phyloP scores from a whole-genome alignment of 64 coral and sea anemone genomes.

The Anthopleura sola region DNA sequence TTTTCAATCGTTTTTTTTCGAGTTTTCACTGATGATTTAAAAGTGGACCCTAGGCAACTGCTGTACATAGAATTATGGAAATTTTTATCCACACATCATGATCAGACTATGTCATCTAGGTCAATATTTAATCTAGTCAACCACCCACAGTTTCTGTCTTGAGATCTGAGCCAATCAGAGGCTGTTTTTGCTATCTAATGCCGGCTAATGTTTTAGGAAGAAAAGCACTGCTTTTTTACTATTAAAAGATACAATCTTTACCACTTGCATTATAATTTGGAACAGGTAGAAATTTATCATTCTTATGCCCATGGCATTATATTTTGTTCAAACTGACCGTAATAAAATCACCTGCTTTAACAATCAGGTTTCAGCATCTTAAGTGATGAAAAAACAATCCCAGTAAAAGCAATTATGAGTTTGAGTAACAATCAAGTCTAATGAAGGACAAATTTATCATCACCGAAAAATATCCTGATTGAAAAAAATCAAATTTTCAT shows the following conservation, averaged over 20 bases:
- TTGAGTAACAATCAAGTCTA: too few species aligned
- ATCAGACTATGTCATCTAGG: background rate
- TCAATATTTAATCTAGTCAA: slow-evolving; percentile 11
- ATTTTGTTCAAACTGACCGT: too few species aligned
- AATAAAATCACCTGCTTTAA: too few species aligned
- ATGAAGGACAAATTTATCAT: too few species aligned
- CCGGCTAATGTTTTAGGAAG: background rate
- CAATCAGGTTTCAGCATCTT: too few species aligned
- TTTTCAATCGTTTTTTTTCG: background rate
- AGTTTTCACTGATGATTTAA: background rate
- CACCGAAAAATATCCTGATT: too few species aligned
- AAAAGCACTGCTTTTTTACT: background rate
- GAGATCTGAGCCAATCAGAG: background rate
- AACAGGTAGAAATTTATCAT: too few species aligned
- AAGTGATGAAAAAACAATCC: too few species aligned
- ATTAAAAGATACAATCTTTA: background rate
- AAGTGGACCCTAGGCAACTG: background rate
- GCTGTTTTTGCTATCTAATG: background rate
- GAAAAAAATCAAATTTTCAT: too few species aligned
- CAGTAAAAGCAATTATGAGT: too few species aligned
- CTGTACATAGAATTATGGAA: background rate
- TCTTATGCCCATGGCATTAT: too few species aligned
- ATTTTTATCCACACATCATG: background rate
- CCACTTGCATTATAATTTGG: background rate
- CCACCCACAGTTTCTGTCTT: background rate